A percentile compares a stretch with the other conserved stretches of the same genome.
Evolutionary conservation across 64 coral and sea anemone species (phyloP).

Genomic region (Hydrozoanthus tunicans): DNA sequence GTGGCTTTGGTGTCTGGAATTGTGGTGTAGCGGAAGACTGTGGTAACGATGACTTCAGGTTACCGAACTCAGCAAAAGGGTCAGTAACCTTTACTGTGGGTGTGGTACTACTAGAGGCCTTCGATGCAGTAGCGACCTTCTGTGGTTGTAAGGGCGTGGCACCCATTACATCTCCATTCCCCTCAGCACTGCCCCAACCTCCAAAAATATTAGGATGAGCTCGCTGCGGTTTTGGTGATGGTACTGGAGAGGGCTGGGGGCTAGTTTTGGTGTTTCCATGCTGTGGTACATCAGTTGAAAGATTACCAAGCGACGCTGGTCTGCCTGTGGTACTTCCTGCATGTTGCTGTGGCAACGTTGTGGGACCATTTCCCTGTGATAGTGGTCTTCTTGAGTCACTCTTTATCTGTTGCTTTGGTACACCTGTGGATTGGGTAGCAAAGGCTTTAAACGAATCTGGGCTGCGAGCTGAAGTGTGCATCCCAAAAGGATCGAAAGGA

Average conservation of each 20-base stretch:
- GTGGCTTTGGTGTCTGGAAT: constrained; percentile 52
- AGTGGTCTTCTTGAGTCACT: constrained; percentile 24
- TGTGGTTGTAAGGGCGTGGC: constrained; percentile 65
- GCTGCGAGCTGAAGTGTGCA: not conserved
- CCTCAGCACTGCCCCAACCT: constrained; percentile 61
- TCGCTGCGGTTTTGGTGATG: constrained; percentile 26
- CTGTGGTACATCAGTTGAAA: constrained; percentile 32
- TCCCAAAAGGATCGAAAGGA: constrained; percentile 72
- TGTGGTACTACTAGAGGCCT: not conserved
- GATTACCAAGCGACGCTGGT: constrained; percentile 42
- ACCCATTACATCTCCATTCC: constrained; percentile 10
- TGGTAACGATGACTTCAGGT: constrained; percentile 66
- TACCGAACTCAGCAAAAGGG: constrained; percentile 87
- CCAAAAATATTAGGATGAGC: constrained; percentile 74
- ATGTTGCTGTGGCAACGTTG: not conserved
- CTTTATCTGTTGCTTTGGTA: not conserved
- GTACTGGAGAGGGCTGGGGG: constrained; percentile 39
- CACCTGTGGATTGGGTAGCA: not conserved
- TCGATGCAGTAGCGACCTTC: constrained; percentile 17
- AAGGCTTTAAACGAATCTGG: constrained; percentile 11
- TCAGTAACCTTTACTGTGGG: constrained; percentile 20
- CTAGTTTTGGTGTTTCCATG: constrained; percentile 9
- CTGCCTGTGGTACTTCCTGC: constrained; percentile 40
- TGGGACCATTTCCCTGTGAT: not conserved
- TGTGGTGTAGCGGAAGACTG: constrained; percentile 38